Conservation (phyloP, 2,113 vertebrate genomes). For the Sorex fumeus region DNA sequence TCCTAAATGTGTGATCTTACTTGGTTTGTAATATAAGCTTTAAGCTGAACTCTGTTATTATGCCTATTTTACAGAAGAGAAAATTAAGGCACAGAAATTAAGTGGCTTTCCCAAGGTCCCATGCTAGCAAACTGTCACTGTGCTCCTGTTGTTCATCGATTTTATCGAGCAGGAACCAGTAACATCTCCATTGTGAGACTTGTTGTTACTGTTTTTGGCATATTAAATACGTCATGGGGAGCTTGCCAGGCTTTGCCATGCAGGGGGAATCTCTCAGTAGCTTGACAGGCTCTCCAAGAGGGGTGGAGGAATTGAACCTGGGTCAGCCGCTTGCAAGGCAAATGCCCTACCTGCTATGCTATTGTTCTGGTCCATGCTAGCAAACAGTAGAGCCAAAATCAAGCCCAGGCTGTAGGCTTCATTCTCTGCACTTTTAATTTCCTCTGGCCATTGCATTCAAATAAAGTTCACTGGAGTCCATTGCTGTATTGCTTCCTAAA, state of each 20-base stretch:
- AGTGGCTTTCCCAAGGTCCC: not conserved
- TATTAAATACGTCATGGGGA: no score
- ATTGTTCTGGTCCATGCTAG: no score
- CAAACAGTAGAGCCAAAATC: not conserved
- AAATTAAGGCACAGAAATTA: slow-evolving; percentile 30
- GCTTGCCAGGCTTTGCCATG: no score
- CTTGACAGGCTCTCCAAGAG: no score
- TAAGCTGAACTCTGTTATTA: not conserved
- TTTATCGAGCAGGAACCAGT: no score
- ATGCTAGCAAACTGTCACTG: not conserved
- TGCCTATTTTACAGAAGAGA: not conserved
- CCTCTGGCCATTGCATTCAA: not conserved
- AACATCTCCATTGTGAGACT: no score
- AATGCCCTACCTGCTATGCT: no score
- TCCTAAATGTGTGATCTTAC: not conserved
- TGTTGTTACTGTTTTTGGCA: no score
- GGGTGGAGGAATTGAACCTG: no score
- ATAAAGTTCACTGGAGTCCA: slow-evolving; percentile 8
- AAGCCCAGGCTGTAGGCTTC: not conserved
- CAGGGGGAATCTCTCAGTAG: no score
- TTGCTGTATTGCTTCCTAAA: not conserved
- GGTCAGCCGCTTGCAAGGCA: no score
- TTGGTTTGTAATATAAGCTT: not conserved
- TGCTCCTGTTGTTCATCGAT: no score
- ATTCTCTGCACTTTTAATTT: not conserved